Conservation (phyloP, 2,797 vertebrate genomes). For the Podarcis siculus region DNA sequence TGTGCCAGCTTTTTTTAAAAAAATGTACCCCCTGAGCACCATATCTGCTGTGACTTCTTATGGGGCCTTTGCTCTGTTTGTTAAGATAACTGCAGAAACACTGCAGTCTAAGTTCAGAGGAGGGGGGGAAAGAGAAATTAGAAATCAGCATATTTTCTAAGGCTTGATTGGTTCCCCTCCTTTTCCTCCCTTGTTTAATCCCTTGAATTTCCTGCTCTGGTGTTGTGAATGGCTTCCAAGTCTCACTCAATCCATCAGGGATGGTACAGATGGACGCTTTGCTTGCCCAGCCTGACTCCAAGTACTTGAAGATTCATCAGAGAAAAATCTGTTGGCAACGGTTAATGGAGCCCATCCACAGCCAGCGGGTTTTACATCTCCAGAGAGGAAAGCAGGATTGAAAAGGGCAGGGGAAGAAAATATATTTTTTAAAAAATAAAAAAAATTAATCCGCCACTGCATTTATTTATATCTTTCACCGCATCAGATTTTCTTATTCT, state of each 20-base stretch:
- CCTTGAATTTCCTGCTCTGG: conserved; percentile 49
- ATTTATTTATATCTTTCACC: conserved; percentile 77
- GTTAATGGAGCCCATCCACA: conserved; percentile 75
- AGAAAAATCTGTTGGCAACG: conserved; percentile 75
- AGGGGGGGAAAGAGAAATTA: not conserved
- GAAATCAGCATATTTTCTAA: conserved; percentile 31
- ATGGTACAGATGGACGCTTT: conserved; percentile 72
- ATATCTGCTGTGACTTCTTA: conserved; percentile 39
- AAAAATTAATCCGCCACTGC: not conserved
- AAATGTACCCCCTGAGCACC: conserved; percentile 34
- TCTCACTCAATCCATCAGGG: conserved; percentile 66
- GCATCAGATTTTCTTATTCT: conserved; percentile 57
- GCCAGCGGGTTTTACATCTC: conserved; percentile 72
- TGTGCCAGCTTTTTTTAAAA: not conserved
- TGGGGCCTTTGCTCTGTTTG: not conserved
- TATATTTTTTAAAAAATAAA: not conserved
- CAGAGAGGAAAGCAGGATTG: conserved; percentile 67
- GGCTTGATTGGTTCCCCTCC: conserved; percentile 6
- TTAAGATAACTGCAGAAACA: conserved; percentile 15
- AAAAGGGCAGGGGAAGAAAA: conserved; percentile 71
- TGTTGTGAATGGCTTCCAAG: conserved; percentile 62
- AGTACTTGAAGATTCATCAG: conserved; percentile 72
- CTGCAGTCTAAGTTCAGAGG: not conserved
- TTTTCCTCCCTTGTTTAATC: not conserved
- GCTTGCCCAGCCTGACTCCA: conserved; percentile 73